Percentiles rank a stretch among this genome's conserved stretches.
phyloP scores from a whole-genome alignment of 2,888 invertebrate genomes.

The Cecidostiba fungosa region DNA sequence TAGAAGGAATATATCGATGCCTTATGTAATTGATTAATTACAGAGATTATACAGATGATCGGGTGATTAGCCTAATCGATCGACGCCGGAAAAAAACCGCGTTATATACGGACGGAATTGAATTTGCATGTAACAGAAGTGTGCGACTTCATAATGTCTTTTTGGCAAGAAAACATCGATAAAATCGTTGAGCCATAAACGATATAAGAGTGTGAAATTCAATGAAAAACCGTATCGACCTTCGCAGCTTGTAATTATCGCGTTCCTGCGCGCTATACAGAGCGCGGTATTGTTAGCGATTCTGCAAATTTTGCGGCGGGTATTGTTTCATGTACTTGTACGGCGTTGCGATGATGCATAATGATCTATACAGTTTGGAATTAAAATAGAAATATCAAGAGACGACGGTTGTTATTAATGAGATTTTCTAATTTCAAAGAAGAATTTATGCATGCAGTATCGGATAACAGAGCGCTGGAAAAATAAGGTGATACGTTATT shows the following conservation, averaged over 20 bases:
- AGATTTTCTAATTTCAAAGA: neutral
- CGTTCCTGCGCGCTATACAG: neutral
- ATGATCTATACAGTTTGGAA: too few relatives aligned
- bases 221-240: constrained; percentile 4
- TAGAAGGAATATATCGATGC: neutral
- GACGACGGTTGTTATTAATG: neutral
- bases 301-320: neutral
- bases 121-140: neutral
- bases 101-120: neutral
- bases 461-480: too few relatives aligned
- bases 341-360: too few relatives aligned
- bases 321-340: neutral
- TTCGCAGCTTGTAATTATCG: constrained; percentile 17
- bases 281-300: neutral
- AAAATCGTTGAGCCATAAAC: constrained; percentile 13
- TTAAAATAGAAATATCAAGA: neutral
- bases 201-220: neutral
- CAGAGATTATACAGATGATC: neutral
- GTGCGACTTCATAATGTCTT: neutral
- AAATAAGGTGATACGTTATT: neutral
- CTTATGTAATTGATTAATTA: neutral
- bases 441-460: too few relatives aligned
- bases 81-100: neutral
- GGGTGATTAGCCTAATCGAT: constrained; percentile 23
- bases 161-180: neutral